phyloP scores from a whole-genome alignment of 2,113 vertebrate genomes.

The Reinhardtius hippoglossoides region DNA sequence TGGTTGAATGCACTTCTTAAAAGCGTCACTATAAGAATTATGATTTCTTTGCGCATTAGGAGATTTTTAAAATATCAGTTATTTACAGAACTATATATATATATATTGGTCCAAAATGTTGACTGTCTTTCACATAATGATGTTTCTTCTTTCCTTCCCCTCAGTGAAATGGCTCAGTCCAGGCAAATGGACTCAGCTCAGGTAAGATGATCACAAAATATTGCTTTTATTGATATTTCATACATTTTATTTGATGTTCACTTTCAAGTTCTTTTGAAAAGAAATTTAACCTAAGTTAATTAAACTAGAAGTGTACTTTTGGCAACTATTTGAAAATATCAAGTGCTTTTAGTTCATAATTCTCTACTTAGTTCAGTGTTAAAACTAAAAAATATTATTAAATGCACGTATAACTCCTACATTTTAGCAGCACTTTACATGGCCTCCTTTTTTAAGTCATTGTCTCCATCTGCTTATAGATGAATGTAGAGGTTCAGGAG shows the following conservation, averaged over 20 bases:
- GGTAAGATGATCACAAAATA: constrained; percentile 46
- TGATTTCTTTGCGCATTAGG: neutral
- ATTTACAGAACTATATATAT: too few species aligned
- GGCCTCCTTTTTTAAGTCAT: neutral
- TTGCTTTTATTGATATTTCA: too few species aligned
- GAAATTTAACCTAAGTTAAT: too few species aligned
- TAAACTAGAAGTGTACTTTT: too few species aligned
- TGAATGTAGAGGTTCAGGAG: constrained; percentile 85
- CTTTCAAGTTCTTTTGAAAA: too few species aligned
- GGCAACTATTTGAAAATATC: neutral
- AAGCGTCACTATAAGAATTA: neutral
- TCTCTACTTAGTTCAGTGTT: neutral
- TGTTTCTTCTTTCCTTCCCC: constrained; percentile 24
- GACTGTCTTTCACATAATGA: neutral
- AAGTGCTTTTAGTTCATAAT: neutral
- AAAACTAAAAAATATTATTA: neutral
- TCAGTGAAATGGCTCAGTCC: constrained; percentile 84
- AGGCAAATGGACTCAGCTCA: constrained; percentile 79
- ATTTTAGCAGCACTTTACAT: too few species aligned
- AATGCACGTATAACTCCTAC: neutral
- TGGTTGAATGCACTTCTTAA: too few species aligned
- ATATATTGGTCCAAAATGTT: too few species aligned
- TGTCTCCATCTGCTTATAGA: constrained; percentile 63
- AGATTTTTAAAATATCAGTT: neutral
- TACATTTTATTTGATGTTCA: too few species aligned